A percentile compares a stretch with the other conserved stretches of the same genome.
These are phyloP conservation scores for Bursaphelenchus okinawaensis DNA, from an alignment of 2,888 invertebrate species.

Conservation along the genomic window DNA sequence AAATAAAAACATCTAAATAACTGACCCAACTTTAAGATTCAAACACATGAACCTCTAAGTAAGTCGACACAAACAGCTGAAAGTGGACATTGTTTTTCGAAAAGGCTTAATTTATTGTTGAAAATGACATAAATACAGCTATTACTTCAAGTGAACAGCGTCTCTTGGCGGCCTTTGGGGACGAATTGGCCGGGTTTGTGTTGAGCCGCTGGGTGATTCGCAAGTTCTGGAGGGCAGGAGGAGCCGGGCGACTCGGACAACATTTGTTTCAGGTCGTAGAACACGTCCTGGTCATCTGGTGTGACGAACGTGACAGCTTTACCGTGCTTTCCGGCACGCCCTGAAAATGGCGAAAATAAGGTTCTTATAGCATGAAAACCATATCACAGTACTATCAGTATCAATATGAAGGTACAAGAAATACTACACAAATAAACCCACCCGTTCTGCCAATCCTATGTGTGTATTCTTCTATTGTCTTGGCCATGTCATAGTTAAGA, in stretches of 20 bases:
- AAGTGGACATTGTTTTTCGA: no score
- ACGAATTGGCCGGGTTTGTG: conserved; percentile 77
- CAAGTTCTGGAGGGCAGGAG: conserved; percentile 68
- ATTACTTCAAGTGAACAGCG: conserved; percentile 13
- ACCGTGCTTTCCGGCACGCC: conserved; percentile 95
- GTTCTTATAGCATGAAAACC: neutral
- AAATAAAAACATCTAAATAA: no score
- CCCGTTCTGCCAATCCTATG: conserved; percentile 96
- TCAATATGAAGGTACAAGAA: neutral
- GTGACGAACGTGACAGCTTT: conserved; percentile 92
- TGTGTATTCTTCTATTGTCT: conserved; percentile 78
- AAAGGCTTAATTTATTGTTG: neutral
- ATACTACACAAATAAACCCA: conserved; percentile 20
- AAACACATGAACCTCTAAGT: neutral
- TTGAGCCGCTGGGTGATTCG: conserved; percentile 96
- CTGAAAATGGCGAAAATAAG: conserved; percentile 62
- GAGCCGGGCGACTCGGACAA: conserved; percentile 48
- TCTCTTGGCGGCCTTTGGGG: conserved; percentile 21
- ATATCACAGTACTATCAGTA: neutral
- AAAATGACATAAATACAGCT: neutral
- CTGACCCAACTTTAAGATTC: neutral
- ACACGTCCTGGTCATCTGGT: conserved; percentile 86
- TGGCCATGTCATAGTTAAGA: conserved; percentile 99
- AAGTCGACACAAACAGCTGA: neutral
- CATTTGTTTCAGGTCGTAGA: conserved; percentile 90